Evolutionary conservation across 2,888 invertebrate species (phyloP).

Genomic region (Campoplex capitator): DNA sequence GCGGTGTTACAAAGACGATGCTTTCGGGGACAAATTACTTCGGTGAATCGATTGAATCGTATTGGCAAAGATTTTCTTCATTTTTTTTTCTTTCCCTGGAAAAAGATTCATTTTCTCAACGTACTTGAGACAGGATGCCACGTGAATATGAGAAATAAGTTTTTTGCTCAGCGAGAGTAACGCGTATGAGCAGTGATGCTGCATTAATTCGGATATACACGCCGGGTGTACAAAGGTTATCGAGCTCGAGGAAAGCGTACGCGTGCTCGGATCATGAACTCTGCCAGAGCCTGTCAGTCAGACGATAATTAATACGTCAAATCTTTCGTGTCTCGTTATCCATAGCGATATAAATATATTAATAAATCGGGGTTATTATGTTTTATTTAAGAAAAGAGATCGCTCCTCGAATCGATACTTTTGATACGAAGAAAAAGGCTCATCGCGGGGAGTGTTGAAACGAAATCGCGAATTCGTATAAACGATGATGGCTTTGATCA

Average conservation of each 20-base stretch:
- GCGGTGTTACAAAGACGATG: no score
- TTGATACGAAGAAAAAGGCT: not conserved
- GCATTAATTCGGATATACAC: not conserved
- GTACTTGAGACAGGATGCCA: not conserved
- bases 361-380: not conserved
- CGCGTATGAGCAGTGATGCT: not conserved
- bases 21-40: not conserved
- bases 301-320: conserved; percentile 54
- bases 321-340: not conserved
- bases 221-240: conserved; percentile 49
- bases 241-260: conserved; percentile 29
- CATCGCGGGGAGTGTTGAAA: not conserved
- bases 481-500: not conserved
- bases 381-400: not conserved
- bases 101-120: not conserved
- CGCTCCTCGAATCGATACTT: not conserved
- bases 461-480: not conserved
- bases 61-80: not conserved
- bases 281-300: conserved; percentile 48
- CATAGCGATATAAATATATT: conserved; percentile 9
- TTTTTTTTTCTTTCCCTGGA: no score
- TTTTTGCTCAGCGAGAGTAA: not conserved
- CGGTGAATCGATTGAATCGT: not conserved
- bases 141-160: not conserved
- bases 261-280: conserved; percentile 51